A percentile compares a stretch with the other conserved stretches of the same genome.
phyloP scores from a whole-genome alignment of 2,113 vertebrate genomes.

The Alectura lathami region DNA sequence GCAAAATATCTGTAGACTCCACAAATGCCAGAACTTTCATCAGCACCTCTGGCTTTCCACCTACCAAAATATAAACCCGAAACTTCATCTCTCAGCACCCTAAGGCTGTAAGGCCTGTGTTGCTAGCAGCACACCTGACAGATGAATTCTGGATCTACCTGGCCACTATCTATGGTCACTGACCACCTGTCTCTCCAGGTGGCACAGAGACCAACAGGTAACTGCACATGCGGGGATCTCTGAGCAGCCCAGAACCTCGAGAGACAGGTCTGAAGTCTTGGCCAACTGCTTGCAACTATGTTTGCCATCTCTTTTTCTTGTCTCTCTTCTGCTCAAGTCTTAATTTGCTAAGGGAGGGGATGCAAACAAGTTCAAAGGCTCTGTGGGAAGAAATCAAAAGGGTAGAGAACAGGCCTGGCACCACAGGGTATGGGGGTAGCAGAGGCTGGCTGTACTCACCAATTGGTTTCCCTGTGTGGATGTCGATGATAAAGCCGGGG shows the following conservation, averaged over 20 bases:
- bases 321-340: background rate
- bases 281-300: background rate
- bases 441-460: constrained; percentile 74
- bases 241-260: background rate
- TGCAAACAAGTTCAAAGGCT: background rate
- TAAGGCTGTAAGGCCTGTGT: background rate
- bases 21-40: background rate
- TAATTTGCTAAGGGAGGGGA: background rate
- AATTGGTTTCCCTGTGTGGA: constrained; percentile 87
- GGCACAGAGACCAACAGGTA: background rate
- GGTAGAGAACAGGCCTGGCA: background rate
- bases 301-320: background rate
- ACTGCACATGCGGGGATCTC: background rate
- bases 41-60: background rate
- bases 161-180: background rate
- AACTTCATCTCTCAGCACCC: background rate
- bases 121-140: fast-evolving
- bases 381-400: background rate
- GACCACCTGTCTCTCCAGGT: background rate
- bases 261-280: background rate
- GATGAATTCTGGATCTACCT: background rate
- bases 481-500: constrained; percentile 90
- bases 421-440: fast-evolving
- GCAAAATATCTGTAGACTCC: background rate
- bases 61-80: background rate